Base-by-base conservation (phyloP, 2,797 vertebrate genomes). In the Poeciliopsis paucimaculata region DNA sequence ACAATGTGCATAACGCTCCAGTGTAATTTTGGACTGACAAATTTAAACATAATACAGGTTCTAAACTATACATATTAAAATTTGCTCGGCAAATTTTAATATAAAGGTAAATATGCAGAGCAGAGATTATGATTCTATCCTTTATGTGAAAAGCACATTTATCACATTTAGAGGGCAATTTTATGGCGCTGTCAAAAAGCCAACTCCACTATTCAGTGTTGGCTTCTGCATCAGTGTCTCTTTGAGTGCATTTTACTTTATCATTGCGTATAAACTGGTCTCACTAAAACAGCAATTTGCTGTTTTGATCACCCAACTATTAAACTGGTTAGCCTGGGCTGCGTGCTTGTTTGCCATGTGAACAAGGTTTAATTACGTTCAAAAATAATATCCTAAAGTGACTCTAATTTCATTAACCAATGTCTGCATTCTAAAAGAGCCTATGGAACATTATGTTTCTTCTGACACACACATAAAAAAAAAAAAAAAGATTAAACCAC, bases 221-320 rank as follows among this genome's bases (percentile, higher is more conserved):
- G 55, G 73, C 79, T 84, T 46, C 31, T 31, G 60, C 76, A 76
- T 83, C 81, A 71, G 43, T 34, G n/a, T 62, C 77, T 80, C 80
- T 64, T 80, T 87, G 82, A 88, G 87, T 73, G 66, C 79, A 80
- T 87, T 75, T 81, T n/a, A 26, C 12, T 79, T 74, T 79, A 76
- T 84, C 68, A 72, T 71, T 80, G 77, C 41, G 28, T 71, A 80
- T 77, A 41, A 79, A 88, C 82, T 73, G 81, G 84, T 57, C 77
- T 77, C 55, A 11, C 51, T 83, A 78, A 84, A 78, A 78, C 73
- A 60, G 51, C 83, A 81, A 85, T 79, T 77, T 75, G 82, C 76
- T 87, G 86, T 88, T 91, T 89, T 85, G 85, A 90, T 91, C 86
- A 84, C 74, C 81, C 84, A 84, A 85, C 84, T 80, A 70, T 80